These are phyloP conservation scores for Nesogale talazaci DNA, from an alignment of 2,113 vertebrate species.

Conservation along the genomic window DNA sequence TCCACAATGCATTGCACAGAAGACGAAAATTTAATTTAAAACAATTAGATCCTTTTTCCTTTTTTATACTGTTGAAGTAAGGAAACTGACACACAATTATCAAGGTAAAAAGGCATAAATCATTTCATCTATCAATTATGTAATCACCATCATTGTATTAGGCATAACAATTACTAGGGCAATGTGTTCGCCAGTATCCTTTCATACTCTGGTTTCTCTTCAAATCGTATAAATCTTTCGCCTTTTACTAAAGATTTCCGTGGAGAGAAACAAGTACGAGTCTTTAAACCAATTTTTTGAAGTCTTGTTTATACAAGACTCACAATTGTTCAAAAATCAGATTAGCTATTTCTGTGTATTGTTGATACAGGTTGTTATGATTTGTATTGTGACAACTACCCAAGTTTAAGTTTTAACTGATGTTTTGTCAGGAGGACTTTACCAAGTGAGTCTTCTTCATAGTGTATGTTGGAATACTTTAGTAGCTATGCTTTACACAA, in stretches of 20 bases:
- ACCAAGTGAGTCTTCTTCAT: no score
- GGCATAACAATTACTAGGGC: neutral
- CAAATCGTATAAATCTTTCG: neutral
- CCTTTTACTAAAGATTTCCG: neutral
- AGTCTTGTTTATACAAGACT: no score
- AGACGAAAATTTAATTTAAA: neutral
- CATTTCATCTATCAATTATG: neutral
- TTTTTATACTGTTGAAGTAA: neutral
- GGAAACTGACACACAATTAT: neutral
- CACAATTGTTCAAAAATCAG: no score
- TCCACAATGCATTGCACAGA: neutral
- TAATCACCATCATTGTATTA: neutral
- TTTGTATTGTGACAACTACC: no score
- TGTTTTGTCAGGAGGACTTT: no score
- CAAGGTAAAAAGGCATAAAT: neutral
- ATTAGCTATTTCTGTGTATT: no score
- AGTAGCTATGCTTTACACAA: no score
- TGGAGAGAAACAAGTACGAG: neutral
- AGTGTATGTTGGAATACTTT: no score
- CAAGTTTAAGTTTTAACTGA: no score
- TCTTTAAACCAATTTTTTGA: neutral
- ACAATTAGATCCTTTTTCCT: neutral
- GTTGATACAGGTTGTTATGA: no score
- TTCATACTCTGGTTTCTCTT: neutral
- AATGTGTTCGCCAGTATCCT: rapidly evolving